A percentile compares a stretch with the other conserved stretches of the same genome.
phyloP scores from a whole-genome alignment of 2,113 vertebrate species.

The Psephotus haematonotus region DNA sequence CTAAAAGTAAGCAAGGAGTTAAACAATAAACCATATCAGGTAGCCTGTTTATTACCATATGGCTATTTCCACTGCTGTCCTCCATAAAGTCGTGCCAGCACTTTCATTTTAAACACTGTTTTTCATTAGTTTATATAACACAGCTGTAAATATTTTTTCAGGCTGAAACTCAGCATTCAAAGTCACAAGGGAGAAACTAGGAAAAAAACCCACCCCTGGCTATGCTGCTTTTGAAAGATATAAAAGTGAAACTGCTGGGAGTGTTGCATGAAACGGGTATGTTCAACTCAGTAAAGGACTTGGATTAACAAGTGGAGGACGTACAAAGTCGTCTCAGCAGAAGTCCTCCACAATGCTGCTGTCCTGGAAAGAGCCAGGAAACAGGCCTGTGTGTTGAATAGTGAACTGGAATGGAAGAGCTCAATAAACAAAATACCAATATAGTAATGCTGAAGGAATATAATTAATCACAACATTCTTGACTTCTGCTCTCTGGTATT shows the following conservation, averaged over 20 bases:
- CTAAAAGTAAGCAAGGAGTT: slow-evolving; percentile 31
- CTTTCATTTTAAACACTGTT: slow-evolving; percentile 56
- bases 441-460: neutral
- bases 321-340: neutral
- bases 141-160: slow-evolving; percentile 59
- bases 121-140: slow-evolving; percentile 50
- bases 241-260: neutral
- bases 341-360: neutral
- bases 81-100: slow-evolving; percentile 6
- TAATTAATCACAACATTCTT: neutral
- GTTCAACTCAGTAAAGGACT: neutral
- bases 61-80: slow-evolving; percentile 39
- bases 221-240: neutral
- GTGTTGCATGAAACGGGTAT: neutral
- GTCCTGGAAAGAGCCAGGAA: neutral
- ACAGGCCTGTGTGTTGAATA: neutral
- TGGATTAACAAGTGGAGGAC: neutral
- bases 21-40: slow-evolving; percentile 52
- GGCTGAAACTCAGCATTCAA: neutral
- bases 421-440: slow-evolving; percentile 31
- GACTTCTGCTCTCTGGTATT: neutral
- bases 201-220: neutral
- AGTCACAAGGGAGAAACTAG: neutral
- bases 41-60: slow-evolving; percentile 43
- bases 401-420: neutral